Evolutionary conservation across 2,888 invertebrate genomes (phyloP), one percentile per base, ranked within the genome.

Genomic region (Argyresthia albistria): DNA sequence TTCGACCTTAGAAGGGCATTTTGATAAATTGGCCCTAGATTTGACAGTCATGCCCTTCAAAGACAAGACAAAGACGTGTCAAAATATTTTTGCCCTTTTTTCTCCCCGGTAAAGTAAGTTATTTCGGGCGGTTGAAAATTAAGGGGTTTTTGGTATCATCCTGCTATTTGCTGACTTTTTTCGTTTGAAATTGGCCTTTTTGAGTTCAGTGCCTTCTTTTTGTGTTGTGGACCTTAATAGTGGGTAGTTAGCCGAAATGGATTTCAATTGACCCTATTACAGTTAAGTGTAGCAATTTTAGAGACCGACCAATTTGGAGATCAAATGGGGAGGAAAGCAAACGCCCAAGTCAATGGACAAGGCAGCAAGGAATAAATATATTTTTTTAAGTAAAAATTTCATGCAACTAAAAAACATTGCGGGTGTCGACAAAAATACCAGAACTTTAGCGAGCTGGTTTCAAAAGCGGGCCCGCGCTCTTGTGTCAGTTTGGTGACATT

Each of bases 1-100:
- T 48, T 53, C 47, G n/a, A 36, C 52, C 16, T n/a, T 15, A 50
- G 50, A 52, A 47, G 48, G 50, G 50, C 48, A 51, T 42, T 50
- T 58, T 60, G 61, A 60, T 60, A 58, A 57, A 58, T 61, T 46
- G 53, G 49, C 53, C 25, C 35, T 9, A n/a, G 47, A 51, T 52
- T 37, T 52, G 50, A 46, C 46, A 35, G 55, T 59, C 56, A 56
- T 56, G 52, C 51, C 48, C 25, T 25, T 25, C 25, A n/a, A n/a
- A n/a, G n/a, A n/a, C n/a, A 12, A 50, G 51, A 56, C 56, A 56
- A 59, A 52, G 57, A 50, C 11, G 51, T 56, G 59, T 61, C 61
- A 60, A 59, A 61, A 61, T 61, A 60, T 61, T 61, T 59, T 54
- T 53, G 52, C 51, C 35, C 50, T 57, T 57, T 55, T 54, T 50